A percentile compares a stretch with the other conserved stretches of the same genome.
These are phyloP conservation scores for Monochamus saltuarius DNA, from an alignment of 1,140 invertebrate species.

Conservation along the genomic window DNA sequence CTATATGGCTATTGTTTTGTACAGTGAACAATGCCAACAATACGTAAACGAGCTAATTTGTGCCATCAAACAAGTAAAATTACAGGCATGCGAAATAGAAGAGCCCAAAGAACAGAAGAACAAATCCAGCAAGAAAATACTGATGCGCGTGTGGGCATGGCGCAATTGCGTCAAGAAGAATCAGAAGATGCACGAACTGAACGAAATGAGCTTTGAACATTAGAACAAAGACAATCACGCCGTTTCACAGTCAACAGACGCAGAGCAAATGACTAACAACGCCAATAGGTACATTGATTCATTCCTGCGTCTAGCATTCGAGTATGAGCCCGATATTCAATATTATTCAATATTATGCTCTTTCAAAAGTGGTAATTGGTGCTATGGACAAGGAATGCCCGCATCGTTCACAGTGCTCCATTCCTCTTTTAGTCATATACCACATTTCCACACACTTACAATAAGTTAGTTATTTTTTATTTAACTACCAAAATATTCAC, in stretches of 20 bases:
- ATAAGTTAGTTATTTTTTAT: no score
- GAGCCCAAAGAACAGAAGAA: no score
- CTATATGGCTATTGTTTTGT: no score
- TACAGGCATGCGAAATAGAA: no score
- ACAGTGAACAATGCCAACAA: no score
- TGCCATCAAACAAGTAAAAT: no score
- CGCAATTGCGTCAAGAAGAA: slow-evolving; percentile 32
- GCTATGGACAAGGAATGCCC: slow-evolving; percentile 32
- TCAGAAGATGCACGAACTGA: slow-evolving; percentile 35
- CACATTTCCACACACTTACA: no score
- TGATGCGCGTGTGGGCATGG: slow-evolving; percentile 35
- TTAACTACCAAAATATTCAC: no score
- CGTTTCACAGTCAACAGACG: slow-evolving; percentile 32
- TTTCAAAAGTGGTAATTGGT: slow-evolving; percentile 48
- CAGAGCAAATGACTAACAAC: slow-evolving; percentile 45
- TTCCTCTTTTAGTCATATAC: no score
- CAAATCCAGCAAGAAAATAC: no score
- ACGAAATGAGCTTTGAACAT: slow-evolving; percentile 29
- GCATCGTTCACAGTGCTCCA: no score
- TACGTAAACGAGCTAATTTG: no score
- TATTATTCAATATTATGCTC: slow-evolving; percentile 48
- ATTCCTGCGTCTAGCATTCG: slow-evolving; percentile 47
- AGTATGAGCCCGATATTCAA: slow-evolving; percentile 49
- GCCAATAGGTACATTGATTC: slow-evolving; percentile 45
- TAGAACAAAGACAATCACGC: slow-evolving; percentile 33